These are phyloP conservation scores for Erethizon dorsatum DNA, from an alignment of 2,797 vertebrate species.

Conservation along the genomic window DNA sequence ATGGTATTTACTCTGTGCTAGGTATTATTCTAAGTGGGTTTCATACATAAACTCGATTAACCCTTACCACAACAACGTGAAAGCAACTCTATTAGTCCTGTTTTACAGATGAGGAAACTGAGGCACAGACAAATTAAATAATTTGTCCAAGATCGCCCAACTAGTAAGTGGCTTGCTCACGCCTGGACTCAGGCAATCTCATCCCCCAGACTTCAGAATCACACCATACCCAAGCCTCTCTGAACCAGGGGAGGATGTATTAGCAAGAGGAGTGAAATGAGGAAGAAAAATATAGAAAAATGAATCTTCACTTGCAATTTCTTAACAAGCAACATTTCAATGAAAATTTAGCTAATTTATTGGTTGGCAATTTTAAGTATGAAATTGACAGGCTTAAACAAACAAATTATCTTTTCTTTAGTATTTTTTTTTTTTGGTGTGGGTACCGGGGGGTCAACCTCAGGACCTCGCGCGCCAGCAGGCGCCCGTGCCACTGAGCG, in stretches of 20 bases:
- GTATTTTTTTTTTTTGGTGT: no score
- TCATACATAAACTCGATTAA: background rate
- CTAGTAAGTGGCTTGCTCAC: background rate
- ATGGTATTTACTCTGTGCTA: background rate
- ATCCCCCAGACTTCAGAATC: background rate
- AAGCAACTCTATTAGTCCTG: background rate
- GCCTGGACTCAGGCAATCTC: background rate
- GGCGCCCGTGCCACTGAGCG: no score
- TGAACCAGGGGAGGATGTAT: background rate
- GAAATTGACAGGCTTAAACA: background rate
- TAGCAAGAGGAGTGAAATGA: background rate
- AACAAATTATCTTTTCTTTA: conserved; percentile 7
- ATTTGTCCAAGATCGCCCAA: background rate
- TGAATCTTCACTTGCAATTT: background rate
- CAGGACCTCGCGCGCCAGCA: no score
- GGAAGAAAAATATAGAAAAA: background rate
- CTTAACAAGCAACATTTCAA: background rate
- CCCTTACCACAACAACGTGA: background rate
- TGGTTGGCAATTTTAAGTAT: conserved; percentile 15
- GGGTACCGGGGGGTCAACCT: no score
- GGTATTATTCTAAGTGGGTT: background rate
- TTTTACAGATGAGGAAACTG: background rate
- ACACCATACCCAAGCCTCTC: background rate
- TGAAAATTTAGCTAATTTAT: background rate
- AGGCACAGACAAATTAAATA: conserved; percentile 11